phyloP scores from a whole-genome alignment of 1,140 invertebrate genomes.

The Camponotus vicinus region DNA sequence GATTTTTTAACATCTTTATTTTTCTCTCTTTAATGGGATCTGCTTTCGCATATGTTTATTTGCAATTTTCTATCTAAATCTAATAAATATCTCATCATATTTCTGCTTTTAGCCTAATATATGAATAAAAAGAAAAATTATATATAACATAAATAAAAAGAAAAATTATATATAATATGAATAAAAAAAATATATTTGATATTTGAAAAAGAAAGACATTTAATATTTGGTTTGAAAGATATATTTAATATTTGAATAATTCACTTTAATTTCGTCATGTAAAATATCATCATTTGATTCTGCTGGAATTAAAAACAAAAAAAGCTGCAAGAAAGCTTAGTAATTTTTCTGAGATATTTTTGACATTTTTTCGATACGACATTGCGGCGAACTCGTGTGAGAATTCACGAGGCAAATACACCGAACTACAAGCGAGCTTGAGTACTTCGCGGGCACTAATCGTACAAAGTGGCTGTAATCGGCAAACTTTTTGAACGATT shows the following conservation, averaged over 20 bases:
- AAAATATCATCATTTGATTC: background rate
- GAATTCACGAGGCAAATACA: slow-evolving; percentile 38
- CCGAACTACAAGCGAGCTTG: slow-evolving; percentile 24
- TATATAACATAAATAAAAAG: too few species aligned
- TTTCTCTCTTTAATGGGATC: background rate
- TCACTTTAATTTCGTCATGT: background rate
- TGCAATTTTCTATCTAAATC: background rate
- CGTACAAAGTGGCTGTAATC: slow-evolving; percentile 73
- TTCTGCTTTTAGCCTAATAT: background rate
- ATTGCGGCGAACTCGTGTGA: background rate
- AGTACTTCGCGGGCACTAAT: slow-evolving; percentile 69
- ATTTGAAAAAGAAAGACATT: too few species aligned
- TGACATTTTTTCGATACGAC: background rate
- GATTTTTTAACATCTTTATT: background rate
- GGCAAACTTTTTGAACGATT: slow-evolving; percentile 75
- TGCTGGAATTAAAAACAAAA: background rate
- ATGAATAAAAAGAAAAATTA: background rate
- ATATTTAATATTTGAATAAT: too few species aligned
- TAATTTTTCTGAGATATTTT: background rate
- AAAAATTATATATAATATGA: too few species aligned
- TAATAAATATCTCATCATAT: background rate
- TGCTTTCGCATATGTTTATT: background rate
- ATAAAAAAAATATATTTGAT: too few species aligned
- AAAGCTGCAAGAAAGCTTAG: background rate
- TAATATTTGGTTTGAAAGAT: too few species aligned